A percentile compares a stretch with the other conserved stretches of the same genome.
Conservation (phyloP, 1,140 invertebrate genomes). For the Druon quercuslanigerum region DNA sequence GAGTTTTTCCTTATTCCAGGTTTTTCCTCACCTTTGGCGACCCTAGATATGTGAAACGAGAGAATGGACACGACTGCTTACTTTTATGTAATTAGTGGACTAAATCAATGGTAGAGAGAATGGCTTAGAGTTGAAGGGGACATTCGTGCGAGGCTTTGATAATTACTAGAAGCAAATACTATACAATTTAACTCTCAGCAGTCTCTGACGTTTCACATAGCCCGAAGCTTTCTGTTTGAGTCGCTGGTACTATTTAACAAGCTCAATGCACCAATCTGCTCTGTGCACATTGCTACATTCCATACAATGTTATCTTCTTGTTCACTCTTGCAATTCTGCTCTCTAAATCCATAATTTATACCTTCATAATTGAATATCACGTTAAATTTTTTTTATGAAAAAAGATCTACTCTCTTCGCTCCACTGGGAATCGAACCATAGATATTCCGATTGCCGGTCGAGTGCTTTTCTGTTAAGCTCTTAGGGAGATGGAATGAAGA, state of each 20-base stretch:
- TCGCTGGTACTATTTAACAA: conserved; percentile 58
- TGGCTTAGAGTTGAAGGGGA: conserved; percentile 47
- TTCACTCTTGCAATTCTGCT: not conserved
- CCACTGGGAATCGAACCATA: too few relatives aligned
- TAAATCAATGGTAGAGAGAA: conserved; percentile 41
- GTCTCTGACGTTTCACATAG: conserved; percentile 47
- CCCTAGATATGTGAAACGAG: not conserved
- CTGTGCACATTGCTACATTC: conserved; percentile 7
- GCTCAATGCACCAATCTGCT: conserved; percentile 50
- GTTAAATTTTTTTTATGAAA: too few relatives aligned
- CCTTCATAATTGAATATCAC: too few relatives aligned
- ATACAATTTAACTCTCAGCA: conserved; percentile 61
- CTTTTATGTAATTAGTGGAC: conserved; percentile 67
- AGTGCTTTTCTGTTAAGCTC: too few relatives aligned
- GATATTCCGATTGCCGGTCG: too few relatives aligned
- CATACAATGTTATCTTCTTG: not conserved
- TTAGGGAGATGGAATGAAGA: too few relatives aligned
- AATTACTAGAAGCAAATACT: conserved; percentile 69
- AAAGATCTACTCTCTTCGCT: too few relatives aligned
- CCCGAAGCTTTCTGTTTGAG: conserved; percentile 52
- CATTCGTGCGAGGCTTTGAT: conserved; percentile 57
- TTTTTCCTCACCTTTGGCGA: too few relatives aligned
- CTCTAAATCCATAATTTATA: too few relatives aligned
- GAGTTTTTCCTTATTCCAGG: too few relatives aligned
- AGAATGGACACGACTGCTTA: conserved; percentile 50